Percentiles rank a stretch among this genome's conserved stretches.
Conservation (phyloP, 1,140 invertebrate genomes). For the Drosophila littoralis region DNA sequence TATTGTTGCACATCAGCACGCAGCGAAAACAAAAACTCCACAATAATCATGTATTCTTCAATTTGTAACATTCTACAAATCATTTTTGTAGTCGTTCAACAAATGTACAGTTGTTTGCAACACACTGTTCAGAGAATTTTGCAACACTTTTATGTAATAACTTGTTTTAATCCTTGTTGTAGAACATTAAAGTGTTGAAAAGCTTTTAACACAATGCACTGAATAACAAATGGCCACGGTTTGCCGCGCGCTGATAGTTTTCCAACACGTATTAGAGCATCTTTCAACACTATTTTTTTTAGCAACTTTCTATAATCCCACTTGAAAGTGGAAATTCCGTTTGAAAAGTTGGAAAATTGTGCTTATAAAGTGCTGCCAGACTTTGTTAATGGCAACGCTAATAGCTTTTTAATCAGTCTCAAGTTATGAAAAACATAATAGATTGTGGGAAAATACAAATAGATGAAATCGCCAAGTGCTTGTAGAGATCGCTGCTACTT, state of each 20-base stretch:
- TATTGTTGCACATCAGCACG: no score
- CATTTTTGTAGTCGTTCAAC: not conserved
- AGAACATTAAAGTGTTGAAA: no score
- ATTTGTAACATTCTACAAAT: not conserved
- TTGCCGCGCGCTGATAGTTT: not conserved
- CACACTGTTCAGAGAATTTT: not conserved
- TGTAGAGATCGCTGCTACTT: no score
- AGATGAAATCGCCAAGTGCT: no score
- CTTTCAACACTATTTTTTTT: not conserved
- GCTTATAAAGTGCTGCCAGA: not conserved
- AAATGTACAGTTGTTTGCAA: not conserved
- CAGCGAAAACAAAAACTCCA: no score
- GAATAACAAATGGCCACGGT: no score
- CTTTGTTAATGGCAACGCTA: conserved; percentile 1
- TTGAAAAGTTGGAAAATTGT: not conserved
- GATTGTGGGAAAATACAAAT: no score
- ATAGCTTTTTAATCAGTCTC: conserved; percentile 1
- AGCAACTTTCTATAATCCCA: no score
- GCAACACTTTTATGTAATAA: not conserved
- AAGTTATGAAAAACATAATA: not conserved
- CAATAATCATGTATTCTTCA: no score
- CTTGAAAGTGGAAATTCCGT: not conserved
- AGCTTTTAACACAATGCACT: not conserved
- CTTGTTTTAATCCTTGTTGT: no score
- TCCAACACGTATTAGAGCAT: not conserved